Conservation (phyloP, 2,113 vertebrate genomes). For the Suricata suricatta region DNA sequence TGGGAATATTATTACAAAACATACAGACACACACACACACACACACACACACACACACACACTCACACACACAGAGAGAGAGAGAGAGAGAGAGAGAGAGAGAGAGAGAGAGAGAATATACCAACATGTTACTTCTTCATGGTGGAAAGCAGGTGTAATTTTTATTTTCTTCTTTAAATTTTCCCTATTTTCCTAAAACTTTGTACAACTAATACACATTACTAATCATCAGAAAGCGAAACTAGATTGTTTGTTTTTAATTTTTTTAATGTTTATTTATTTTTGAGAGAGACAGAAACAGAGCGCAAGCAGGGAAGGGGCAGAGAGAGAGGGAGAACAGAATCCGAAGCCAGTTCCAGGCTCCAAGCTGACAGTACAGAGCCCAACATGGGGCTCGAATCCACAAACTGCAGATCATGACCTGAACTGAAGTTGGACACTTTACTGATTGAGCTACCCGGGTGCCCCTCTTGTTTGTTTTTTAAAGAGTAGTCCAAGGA, state of each 20-base stretch:
- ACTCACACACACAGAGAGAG: too few relatives aligned
- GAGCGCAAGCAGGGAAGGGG: too few relatives aligned
- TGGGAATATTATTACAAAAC: background rate
- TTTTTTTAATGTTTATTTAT: too few relatives aligned
- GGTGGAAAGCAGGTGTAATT: background rate
- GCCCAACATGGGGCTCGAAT: too few relatives aligned
- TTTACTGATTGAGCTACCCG: too few relatives aligned
- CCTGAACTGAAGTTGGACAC: too few relatives aligned
- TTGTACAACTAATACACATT: background rate
- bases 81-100: too few relatives aligned
- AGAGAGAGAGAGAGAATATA: background rate
- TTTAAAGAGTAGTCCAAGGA: background rate
- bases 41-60: background rate
- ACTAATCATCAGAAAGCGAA: background rate
- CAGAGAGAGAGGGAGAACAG: too few relatives aligned
- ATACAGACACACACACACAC: background rate
- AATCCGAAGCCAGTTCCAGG: too few relatives aligned
- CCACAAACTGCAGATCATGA: too few relatives aligned
- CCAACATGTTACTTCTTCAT: background rate
- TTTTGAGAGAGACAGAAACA: too few relatives aligned
- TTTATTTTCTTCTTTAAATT: conserved; percentile 1
- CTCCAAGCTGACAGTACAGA: too few relatives aligned
- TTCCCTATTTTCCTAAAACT: background rate
- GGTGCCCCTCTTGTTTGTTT: background rate
- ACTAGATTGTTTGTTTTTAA: background rate